These are phyloP conservation scores for Harpalus rufipes DNA, from an alignment of 2,888 invertebrate species.

Conservation along the genomic window DNA sequence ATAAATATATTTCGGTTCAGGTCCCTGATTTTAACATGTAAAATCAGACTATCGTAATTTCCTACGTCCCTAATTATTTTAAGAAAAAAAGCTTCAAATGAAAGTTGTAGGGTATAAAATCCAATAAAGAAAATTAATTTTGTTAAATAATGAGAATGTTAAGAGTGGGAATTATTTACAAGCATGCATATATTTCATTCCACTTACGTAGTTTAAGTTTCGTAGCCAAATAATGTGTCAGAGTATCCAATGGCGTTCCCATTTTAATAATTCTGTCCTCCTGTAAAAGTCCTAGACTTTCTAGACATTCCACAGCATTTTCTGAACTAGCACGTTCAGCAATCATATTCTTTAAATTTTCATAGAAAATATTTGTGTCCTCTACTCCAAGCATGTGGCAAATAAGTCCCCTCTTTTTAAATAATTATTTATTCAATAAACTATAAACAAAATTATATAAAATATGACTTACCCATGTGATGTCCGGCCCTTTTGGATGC, in stretches of 20 bases:
- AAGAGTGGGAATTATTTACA: no score
- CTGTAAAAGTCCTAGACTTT: conserved; percentile 92
- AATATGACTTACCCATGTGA: conserved; percentile 90
- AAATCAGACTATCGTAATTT: no score
- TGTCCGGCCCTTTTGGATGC: conserved; percentile 96
- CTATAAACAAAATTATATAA: neutral
- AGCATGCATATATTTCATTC: neutral
- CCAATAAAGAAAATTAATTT: no score
- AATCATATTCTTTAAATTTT: conserved; percentile 92
- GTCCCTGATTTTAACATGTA: no score
- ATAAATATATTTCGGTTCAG: no score
- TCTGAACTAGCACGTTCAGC: conserved; percentile 87
- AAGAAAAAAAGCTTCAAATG: no score
- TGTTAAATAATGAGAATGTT: no score
- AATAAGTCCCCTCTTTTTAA: conserved; percentile 87
- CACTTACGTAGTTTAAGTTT: conserved; percentile 86
- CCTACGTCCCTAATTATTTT: no score
- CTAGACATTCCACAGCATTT: conserved; percentile 87
- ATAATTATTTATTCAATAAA: neutral
- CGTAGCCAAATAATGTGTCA: conserved; percentile 92
- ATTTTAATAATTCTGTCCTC: conserved; percentile 90
- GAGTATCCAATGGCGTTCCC: conserved; percentile 93
- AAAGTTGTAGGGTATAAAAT: no score
- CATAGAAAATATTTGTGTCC: conserved; percentile 93
- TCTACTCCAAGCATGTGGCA: conserved; percentile 91